phyloP scores from a whole-genome alignment of 2,888 invertebrate genomes.

The Neocrepidodera transversa region DNA sequence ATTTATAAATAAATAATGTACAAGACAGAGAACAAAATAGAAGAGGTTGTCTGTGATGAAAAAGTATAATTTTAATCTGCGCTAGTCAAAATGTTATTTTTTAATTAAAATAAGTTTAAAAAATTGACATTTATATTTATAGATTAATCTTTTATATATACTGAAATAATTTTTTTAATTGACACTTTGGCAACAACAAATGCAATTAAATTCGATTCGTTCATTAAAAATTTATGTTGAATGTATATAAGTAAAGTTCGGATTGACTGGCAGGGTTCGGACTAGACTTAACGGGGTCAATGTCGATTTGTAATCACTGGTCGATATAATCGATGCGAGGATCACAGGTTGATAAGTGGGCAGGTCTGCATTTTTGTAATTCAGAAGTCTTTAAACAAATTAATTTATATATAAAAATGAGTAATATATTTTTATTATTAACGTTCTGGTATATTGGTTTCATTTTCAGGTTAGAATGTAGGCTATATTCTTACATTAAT shows the following conservation, averaged over 20 bases:
- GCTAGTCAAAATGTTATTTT: conserved; percentile 27
- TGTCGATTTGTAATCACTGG: conserved; percentile 26
- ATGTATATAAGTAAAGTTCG: not conserved
- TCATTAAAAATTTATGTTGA: conserved; percentile 28
- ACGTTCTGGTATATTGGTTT: too few relatives aligned
- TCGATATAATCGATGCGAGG: conserved; percentile 2
- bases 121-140: not conserved
- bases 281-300: conserved; percentile 30
- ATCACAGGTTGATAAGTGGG: conserved; percentile 1
- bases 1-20: not conserved
- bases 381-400: conserved; percentile 4
- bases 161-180: not conserved
- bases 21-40: conserved; percentile 16
- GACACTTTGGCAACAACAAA: conserved; percentile 6
- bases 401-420: too few relatives aligned
- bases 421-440: too few relatives aligned
- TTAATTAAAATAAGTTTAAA: not conserved
- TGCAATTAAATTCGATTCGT: conserved; percentile 18
- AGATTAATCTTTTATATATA: not conserved
- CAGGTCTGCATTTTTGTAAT: not conserved
- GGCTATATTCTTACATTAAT: too few relatives aligned
- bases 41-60: conserved; percentile 24
- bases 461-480: too few relatives aligned
- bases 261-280: not conserved
- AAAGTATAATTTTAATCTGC: conserved; percentile 36